Percentiles rank a stretch among this genome's conserved stretches.
Evolutionary conservation across 2,113 vertebrate species (phyloP).

Genomic region (Phalacrocorax pelagicus): DNA sequence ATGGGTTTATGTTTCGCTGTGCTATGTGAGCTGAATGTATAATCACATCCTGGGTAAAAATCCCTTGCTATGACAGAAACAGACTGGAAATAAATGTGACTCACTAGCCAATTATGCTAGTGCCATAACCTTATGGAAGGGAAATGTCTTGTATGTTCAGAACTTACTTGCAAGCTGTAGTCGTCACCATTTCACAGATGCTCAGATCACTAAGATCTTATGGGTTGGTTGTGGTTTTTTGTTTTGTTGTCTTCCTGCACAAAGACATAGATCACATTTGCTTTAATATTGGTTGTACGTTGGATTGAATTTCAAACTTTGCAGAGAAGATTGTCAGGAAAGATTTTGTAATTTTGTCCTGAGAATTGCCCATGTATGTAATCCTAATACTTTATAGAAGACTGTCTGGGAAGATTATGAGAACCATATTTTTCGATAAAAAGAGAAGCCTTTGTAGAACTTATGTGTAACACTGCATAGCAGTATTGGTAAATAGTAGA

Average conservation of each 20-base stretch:
- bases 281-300: not conserved
- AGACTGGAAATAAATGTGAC: not conserved
- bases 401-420: slow-evolving; percentile 7
- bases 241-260: not conserved
- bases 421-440: not conserved
- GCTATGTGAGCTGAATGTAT: not conserved
- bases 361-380: not conserved
- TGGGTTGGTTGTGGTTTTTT: not conserved
- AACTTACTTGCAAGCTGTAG: not conserved
- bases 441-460: not conserved
- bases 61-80: not conserved
- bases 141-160: not conserved
- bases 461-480: not conserved
- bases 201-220: not conserved
- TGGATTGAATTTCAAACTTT: not conserved
- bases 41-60: not conserved
- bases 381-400: not conserved
- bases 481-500: not conserved
- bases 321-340: not conserved
- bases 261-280: not conserved
- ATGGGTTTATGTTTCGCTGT: not conserved
- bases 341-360: not conserved
- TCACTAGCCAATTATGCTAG: not conserved
- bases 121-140: not conserved
- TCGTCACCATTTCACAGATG: not conserved